Evolutionary conservation across 1,140 invertebrate genomes (phyloP).

Genomic region (Pogonus chalceus): DNA sequence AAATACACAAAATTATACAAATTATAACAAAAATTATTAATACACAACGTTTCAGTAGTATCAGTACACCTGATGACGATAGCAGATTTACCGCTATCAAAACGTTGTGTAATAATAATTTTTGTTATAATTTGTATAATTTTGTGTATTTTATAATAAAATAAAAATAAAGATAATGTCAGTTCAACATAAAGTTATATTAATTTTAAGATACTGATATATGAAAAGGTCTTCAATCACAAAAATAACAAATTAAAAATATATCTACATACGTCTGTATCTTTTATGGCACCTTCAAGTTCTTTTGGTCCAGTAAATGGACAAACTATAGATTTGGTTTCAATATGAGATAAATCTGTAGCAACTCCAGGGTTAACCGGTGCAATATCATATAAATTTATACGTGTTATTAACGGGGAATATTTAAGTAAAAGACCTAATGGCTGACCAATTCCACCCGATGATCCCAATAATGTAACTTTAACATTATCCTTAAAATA

Average conservation of each 20-base stretch:
- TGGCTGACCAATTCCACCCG: slow-evolving; percentile 97
- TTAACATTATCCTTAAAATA: slow-evolving; percentile 57
- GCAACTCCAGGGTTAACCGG: slow-evolving; percentile 89
- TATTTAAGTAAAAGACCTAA: slow-evolving; percentile 91
- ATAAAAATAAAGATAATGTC: too few species aligned
- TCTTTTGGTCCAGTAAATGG: slow-evolving; percentile 70
- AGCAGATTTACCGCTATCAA: too few species aligned
- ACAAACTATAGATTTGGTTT: slow-evolving; percentile 72
- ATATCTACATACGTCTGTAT: slow-evolving; percentile 47
- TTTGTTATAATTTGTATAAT: too few species aligned
- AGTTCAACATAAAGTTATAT: background rate
- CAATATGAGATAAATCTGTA: slow-evolving; percentile 95
- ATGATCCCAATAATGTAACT: slow-evolving; percentile 92
- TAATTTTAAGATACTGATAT: background rate
- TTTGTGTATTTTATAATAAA: too few species aligned
- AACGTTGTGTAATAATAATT: too few species aligned
- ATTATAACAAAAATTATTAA: too few species aligned
- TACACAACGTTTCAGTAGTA: too few species aligned
- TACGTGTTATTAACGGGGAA: slow-evolving; percentile 68
- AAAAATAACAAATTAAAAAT: too few species aligned
- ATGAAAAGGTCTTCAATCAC: too few species aligned
- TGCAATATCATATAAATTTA: slow-evolving; percentile 91
- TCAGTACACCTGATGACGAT: too few species aligned
- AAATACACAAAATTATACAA: too few species aligned
- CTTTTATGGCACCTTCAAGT: slow-evolving; percentile 50